Conservation (phyloP, 2,113 vertebrate species). For the Cyrtonyx montezumae region DNA sequence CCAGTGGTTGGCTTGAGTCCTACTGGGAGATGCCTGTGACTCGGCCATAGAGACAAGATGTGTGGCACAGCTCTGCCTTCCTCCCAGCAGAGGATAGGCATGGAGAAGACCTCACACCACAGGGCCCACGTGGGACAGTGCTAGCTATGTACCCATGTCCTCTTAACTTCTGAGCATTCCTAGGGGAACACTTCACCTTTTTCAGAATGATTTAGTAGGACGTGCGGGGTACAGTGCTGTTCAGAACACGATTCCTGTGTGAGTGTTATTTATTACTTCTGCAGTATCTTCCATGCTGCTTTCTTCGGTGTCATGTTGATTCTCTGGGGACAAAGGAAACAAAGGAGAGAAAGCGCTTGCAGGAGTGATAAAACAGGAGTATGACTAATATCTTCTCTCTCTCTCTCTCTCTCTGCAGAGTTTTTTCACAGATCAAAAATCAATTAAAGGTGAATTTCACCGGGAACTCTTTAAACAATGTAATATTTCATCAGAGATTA, state of each 20-base stretch:
- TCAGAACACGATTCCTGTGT: background rate
- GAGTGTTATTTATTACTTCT: conserved; percentile 14
- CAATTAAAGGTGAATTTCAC: conserved; percentile 80
- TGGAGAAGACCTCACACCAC: background rate
- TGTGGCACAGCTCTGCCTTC: background rate
- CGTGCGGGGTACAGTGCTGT: background rate
- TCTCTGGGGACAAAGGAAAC: conserved; percentile 51
- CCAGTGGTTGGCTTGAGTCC: rapidly evolving
- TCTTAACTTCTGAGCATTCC: background rate
- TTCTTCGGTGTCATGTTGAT: conserved; percentile 15
- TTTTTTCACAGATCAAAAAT: conserved; percentile 80
- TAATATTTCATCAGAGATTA: conserved; percentile 80
- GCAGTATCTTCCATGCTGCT: conserved; percentile 25
- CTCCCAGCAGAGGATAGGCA: background rate
- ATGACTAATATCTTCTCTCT: conserved; percentile 59
- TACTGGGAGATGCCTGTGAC: background rate
- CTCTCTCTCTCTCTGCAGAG: conserved; percentile 59
- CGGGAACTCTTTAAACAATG: conserved; percentile 79
- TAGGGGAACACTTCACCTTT: conserved; percentile 32
- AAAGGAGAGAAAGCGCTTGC: conserved; percentile 7
- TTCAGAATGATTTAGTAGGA: conserved; percentile 24
- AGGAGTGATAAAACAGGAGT: conserved; percentile 46
- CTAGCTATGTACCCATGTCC: rapidly evolving
- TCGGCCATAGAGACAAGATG: too few relatives aligned
- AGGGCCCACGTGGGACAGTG: rapidly evolving